Conservation (phyloP, 2,113 vertebrate species). For the Leucopsar rothschildi region DNA sequence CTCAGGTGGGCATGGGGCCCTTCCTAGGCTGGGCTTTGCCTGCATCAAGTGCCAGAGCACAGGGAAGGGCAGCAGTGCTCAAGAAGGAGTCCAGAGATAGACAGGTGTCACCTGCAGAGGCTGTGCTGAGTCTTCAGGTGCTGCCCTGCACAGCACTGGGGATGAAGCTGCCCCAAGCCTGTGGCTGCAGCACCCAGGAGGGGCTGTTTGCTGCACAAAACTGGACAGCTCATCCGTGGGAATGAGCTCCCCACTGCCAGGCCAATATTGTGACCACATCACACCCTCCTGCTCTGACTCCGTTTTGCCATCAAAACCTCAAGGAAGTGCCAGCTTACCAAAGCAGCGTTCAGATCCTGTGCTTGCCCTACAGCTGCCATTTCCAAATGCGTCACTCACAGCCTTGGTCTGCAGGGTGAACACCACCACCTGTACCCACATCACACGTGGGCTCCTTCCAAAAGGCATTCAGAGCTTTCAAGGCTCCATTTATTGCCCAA, state of each 20-base stretch:
- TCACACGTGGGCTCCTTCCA: not conserved
- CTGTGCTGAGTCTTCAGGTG: not conserved
- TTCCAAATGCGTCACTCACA: not conserved
- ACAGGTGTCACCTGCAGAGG: accelerated
- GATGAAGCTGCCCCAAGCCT: not conserved
- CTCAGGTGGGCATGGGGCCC: accelerated
- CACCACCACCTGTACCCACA: not conserved
- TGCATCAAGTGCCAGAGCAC: not conserved
- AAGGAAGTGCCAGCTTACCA: not conserved
- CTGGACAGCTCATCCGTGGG: not conserved
- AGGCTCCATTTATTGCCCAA: conserved; percentile 11
- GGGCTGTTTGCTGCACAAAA: not conserved
- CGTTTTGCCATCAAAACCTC: not conserved
- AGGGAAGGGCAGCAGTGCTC: not conserved
- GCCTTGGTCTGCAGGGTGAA: not conserved
- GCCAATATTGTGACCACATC: not conserved
- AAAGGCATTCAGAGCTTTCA: not conserved
- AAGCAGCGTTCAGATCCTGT: not conserved
- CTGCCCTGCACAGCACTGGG: accelerated
- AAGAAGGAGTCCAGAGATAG: not conserved
- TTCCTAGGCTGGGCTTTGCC: not conserved
- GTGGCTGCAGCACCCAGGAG: not conserved
- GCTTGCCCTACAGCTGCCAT: not conserved
- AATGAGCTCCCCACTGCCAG: not conserved
- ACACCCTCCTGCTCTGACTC: not conserved